Evolutionary conservation across 2,888 invertebrate genomes (phyloP).

Genomic region (Dermolepida albohirtum): DNA sequence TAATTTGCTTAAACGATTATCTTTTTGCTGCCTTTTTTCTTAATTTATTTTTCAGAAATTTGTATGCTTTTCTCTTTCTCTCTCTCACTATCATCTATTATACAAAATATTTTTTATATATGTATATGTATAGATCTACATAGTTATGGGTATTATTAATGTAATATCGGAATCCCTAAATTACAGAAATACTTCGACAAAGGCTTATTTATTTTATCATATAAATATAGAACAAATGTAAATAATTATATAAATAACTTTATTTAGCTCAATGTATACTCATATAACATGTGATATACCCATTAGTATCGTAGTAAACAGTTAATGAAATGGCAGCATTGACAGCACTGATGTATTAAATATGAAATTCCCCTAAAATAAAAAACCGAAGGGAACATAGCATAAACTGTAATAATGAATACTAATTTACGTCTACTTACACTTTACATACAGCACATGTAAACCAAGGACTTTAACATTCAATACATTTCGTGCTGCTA

Average conservation of each 20-base stretch:
- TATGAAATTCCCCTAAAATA: conserved; percentile 35
- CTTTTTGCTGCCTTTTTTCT: conserved; percentile 22
- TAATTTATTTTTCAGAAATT: not conserved
- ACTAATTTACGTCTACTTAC: not conserved
- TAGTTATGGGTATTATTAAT: conserved; percentile 13
- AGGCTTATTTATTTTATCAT: not conserved
- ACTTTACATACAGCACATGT: not conserved
- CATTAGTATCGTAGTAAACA: conserved; percentile 47
- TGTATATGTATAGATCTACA: conserved; percentile 17
- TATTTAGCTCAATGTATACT: conserved; percentile 14
- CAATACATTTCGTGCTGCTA: conserved; percentile 25
- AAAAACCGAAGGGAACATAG: not conserved
- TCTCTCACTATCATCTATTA: conserved; percentile 4
- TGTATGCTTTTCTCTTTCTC: not conserved
- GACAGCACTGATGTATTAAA: conserved; percentile 49
- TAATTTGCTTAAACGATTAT: not conserved
- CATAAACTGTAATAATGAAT: not conserved
- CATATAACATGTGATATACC: conserved; percentile 40
- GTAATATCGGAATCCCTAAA: conserved; percentile 1
- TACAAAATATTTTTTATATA: conserved; percentile 34
- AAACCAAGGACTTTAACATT: not conserved
- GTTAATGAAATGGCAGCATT: conserved; percentile 50
- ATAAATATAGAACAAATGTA: conserved; percentile 36
- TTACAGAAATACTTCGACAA: not conserved
- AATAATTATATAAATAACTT: conserved; percentile 39